Conservation (phyloP, 2,113 vertebrate genomes). For the Tychaedon coryphoeus region DNA sequence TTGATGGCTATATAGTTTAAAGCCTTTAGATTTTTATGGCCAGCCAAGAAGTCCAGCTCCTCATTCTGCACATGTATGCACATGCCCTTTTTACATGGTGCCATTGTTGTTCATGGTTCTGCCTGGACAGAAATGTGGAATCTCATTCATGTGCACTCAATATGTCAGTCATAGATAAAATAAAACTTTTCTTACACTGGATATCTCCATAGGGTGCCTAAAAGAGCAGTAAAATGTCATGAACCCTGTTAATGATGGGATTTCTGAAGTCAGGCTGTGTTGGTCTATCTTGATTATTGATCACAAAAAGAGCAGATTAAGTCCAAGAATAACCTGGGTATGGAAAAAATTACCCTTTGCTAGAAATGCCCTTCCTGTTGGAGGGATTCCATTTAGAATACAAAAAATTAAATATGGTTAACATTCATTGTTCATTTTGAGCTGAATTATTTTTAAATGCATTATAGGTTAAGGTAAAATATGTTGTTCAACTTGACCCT, state of each 20-base stretch:
- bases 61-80: not conserved
- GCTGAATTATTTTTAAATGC: not conserved
- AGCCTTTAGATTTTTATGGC: not conserved
- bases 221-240: not conserved
- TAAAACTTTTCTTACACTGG: not conserved
- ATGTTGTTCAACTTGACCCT: not conserved
- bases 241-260: not conserved
- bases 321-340: not conserved
- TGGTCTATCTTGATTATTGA: not conserved
- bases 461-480: not conserved
- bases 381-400: not conserved
- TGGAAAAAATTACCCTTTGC: not conserved
- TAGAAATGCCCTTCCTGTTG: not conserved
- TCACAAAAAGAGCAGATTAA: not conserved
- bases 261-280: not conserved
- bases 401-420: not conserved
- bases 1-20: not conserved
- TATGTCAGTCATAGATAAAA: not conserved
- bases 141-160: not conserved
- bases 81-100: rapidly evolving
- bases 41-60: not conserved
- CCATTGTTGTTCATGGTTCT: not conserved
- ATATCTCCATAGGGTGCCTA: not conserved
- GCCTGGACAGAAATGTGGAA: not conserved
- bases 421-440: not conserved